Evolutionary conservation across 1,140 invertebrate genomes (phyloP).

Genomic region (Megalopta genalis): DNA sequence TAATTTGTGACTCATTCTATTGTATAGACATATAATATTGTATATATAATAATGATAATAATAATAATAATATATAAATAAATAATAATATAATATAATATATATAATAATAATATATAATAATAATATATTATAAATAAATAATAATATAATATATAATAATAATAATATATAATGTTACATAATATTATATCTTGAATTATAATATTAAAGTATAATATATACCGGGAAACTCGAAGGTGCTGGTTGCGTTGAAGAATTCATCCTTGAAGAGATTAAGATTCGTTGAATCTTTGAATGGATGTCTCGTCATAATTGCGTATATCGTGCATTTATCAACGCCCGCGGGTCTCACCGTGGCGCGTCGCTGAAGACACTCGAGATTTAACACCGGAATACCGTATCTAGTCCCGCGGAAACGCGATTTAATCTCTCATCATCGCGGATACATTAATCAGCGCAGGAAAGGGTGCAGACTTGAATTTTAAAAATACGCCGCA

Average conservation of each 20-base stretch:
- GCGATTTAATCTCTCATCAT: slow-evolving; percentile 1
- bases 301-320: background rate
- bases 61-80: too few relatives aligned
- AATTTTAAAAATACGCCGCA: slow-evolving; percentile 4
- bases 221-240: background rate
- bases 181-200: too few relatives aligned
- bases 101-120: too few relatives aligned
- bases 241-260: background rate
- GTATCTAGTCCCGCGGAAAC: background rate
- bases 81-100: too few relatives aligned
- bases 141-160: too few relatives aligned
- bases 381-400: background rate
- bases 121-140: too few relatives aligned
- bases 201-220: background rate
- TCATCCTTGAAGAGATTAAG: background rate
- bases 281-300: background rate
- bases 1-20: too few relatives aligned
- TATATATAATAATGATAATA: too few relatives aligned
- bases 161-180: too few relatives aligned
- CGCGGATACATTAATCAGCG: background rate
- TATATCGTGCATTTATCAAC: background rate
- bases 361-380: background rate
- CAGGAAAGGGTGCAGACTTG: background rate
- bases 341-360: background rate
- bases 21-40: too few relatives aligned